A percentile compares a stretch with the other conserved stretches of the same genome.
phyloP scores from a whole-genome alignment of 2,113 vertebrate species.

The Istiophorus platypterus region DNA sequence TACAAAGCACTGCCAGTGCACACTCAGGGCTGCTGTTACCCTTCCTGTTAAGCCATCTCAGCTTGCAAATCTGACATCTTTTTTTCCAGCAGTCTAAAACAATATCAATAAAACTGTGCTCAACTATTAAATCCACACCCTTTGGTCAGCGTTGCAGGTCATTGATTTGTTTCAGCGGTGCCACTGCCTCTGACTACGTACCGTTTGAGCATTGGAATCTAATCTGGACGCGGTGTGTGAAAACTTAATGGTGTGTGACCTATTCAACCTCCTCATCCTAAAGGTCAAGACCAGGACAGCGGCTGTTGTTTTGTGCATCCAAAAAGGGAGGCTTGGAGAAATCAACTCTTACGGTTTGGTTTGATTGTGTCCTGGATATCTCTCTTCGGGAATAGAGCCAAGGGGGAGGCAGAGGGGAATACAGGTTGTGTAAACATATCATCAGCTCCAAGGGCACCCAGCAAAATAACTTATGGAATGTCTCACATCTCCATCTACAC shows the following conservation, averaged over 20 bases:
- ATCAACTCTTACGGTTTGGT: conserved; percentile 18
- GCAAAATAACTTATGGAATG: conserved; percentile 72
- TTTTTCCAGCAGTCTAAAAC: conserved; percentile 39
- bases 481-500: conserved; percentile 56
- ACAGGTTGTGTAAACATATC: conserved; percentile 69
- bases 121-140: conserved; percentile 33
- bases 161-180: conserved; percentile 38
- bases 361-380: conserved; percentile 50
- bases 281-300: conserved; percentile 75
- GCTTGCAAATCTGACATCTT: background rate
- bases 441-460: conserved; percentile 58
- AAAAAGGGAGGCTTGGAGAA: conserved; percentile 38
- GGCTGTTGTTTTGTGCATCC: conserved; percentile 37
- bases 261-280: conserved; percentile 68
- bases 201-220: conserved; percentile 56
- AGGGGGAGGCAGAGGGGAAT: conserved; percentile 52
- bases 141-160: conserved; percentile 13
- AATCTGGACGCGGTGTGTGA: conserved; percentile 68
- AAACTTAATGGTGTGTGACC: conserved; percentile 75
- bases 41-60: conserved; percentile 23
- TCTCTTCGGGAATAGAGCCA: conserved; percentile 44
- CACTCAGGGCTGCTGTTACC: conserved; percentile 45
- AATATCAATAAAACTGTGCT: conserved; percentile 33
- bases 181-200: conserved; percentile 33
- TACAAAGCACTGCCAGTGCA: conserved; percentile 68